These are phyloP conservation scores for Crypturellus undulatus DNA, from an alignment of 2,113 vertebrate species.

Conservation along the genomic window DNA sequence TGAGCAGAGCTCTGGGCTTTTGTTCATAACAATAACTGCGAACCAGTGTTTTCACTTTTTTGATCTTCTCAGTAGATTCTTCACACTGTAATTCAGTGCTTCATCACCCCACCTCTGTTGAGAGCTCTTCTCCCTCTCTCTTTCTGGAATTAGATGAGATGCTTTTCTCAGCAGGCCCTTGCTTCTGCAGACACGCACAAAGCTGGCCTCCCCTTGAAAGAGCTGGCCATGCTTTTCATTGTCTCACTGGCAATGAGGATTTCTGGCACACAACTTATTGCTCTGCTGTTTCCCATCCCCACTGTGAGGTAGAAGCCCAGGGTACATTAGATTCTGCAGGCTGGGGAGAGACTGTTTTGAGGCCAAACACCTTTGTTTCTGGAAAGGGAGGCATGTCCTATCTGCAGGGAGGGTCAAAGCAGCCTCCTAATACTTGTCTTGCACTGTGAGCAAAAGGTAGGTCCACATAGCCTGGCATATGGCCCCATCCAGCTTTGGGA, in stretches of 20 bases:
- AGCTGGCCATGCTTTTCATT: background rate
- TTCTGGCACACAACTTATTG: background rate
- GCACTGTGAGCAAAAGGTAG: accelerated
- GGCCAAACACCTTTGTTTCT: background rate
- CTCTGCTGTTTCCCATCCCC: background rate
- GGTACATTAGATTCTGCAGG: background rate
- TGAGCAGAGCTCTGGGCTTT: conserved; percentile 55
- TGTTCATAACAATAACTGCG: conserved; percentile 56
- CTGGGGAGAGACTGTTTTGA: background rate
- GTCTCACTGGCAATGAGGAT: background rate
- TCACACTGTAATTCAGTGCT: background rate
- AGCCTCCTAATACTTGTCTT: background rate
- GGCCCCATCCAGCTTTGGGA: accelerated
- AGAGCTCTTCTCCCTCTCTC: background rate
- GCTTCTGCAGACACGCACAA: background rate
- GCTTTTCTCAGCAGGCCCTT: background rate
- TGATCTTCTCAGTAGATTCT: conserved; percentile 24
- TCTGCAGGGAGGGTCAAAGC: background rate
- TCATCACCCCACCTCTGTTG: background rate
- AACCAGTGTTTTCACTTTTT: conserved; percentile 9
- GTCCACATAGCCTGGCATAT: background rate
- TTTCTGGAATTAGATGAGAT: background rate
- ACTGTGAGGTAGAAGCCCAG: background rate
- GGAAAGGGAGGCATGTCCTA: background rate
- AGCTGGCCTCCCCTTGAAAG: background rate